These are phyloP conservation scores for Cephonodes hylas DNA, from an alignment of 2,888 invertebrate genomes.

Conservation along the genomic window DNA sequence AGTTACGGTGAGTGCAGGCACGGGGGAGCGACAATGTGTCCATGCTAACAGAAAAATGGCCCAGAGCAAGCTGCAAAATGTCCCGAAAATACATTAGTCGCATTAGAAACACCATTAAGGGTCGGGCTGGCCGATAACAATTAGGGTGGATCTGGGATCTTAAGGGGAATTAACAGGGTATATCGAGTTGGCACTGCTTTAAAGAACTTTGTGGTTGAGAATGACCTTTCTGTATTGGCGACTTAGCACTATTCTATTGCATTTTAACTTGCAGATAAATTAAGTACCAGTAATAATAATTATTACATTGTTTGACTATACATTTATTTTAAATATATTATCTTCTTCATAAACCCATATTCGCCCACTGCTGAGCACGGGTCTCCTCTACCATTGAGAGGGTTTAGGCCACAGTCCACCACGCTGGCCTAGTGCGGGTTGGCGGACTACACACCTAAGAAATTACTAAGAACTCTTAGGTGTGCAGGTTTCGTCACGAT, in stretches of 20 bases:
- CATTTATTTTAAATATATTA: too few species aligned
- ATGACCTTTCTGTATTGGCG: slow-evolving; percentile 17
- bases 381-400: too few species aligned
- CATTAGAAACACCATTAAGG: slow-evolving; percentile 79
- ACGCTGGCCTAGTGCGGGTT: too few species aligned
- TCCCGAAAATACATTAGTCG: slow-evolving; percentile 79
- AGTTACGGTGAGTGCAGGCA: slow-evolving; percentile 67
- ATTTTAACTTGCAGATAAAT: not conserved
- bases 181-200: slow-evolving; percentile 70
- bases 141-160: slow-evolving; percentile 76
- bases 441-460: too few species aligned
- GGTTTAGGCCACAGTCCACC: too few species aligned
- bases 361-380: too few species aligned
- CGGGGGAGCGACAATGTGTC: slow-evolving; percentile 59
- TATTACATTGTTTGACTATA: too few species aligned
- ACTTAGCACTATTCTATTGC: slow-evolving; percentile 1
- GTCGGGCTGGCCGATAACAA: slow-evolving; percentile 73
- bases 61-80: slow-evolving; percentile 79
- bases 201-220: slow-evolving; percentile 27
- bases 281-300: too few species aligned
- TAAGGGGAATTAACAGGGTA: slow-evolving; percentile 74
- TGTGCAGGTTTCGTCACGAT: too few species aligned
- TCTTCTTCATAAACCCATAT: too few species aligned
- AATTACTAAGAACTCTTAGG: too few species aligned
- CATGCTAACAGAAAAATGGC: slow-evolving; percentile 78